Percentiles rank a stretch among this genome's conserved stretches.
phyloP scores from a whole-genome alignment of 2,113 vertebrate genomes.

The Arenaria interpres region DNA sequence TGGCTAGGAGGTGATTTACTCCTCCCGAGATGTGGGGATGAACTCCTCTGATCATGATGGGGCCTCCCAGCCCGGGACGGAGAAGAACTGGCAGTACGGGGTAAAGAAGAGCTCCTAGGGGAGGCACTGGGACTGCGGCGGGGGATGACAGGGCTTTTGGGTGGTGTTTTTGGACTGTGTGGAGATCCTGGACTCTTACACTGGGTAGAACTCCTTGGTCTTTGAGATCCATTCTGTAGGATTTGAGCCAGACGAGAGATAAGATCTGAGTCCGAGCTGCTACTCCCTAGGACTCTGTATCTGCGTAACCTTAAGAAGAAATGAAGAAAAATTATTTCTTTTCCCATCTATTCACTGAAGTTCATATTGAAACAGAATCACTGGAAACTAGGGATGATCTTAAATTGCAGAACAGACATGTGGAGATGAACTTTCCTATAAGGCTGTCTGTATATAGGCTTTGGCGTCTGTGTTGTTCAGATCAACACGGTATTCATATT shows the following conservation, averaged over 20 bases:
- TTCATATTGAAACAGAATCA: neutral
- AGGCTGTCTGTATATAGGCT: neutral
- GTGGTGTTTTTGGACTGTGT: conserved; percentile 85
- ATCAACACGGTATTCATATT: neutral
- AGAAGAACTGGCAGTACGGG: conserved; percentile 94
- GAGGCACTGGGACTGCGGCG: conserved; percentile 94
- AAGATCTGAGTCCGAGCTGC: conserved; percentile 94
- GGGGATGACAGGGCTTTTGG: conserved; percentile 86
- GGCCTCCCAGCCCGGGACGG: conserved; percentile 89
- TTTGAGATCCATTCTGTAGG: conserved; percentile 89
- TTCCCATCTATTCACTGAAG: neutral
- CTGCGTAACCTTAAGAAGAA: conserved; percentile 83
- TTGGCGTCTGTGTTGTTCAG: neutral
- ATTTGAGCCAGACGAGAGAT: conserved; percentile 95
- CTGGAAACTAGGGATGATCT: neutral
- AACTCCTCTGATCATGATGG: conserved; percentile 84
- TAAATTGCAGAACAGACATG: neutral
- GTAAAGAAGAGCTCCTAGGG: conserved; percentile 92
- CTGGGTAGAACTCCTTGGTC: conserved; percentile 77
- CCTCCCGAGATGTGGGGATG: conserved; percentile 84
- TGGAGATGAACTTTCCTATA: neutral
- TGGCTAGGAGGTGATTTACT: conserved; percentile 96
- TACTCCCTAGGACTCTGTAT: conserved; percentile 90
- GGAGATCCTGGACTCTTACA: conserved; percentile 83
- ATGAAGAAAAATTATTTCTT: conserved; percentile 60